A percentile compares a stretch with the other conserved stretches of the same genome.
Evolutionary conservation across 2,888 invertebrate genomes (phyloP).

Genomic region (Agonopterix arenella): DNA sequence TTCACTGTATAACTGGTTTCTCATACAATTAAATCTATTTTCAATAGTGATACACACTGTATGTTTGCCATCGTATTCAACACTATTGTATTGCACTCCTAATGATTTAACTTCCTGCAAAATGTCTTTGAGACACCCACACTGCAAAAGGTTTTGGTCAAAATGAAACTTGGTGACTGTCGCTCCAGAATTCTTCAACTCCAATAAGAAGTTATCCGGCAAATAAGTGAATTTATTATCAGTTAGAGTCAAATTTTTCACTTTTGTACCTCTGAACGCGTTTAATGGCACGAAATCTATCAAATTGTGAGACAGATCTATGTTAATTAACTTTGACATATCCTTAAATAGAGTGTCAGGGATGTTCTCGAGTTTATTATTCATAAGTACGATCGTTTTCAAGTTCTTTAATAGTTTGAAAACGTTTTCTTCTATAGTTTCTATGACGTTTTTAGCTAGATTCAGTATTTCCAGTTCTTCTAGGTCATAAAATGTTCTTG

Average conservation of each 20-base stretch:
- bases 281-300: constrained; percentile 43
- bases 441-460: constrained; percentile 41
- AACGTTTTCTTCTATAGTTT: constrained; percentile 32
- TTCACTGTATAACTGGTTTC: constrained; percentile 20
- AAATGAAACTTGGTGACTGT: constrained; percentile 46
- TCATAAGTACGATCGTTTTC: constrained; percentile 36
- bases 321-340: constrained; percentile 31
- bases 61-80: constrained; percentile 38
- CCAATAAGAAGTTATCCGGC: constrained; percentile 50
- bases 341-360: constrained; percentile 42
- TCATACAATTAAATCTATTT: constrained; percentile 39
- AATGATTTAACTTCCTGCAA: constrained; percentile 45
- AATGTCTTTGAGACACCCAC: constrained; percentile 48
- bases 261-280: constrained; percentile 39
- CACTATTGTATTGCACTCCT: constrained; percentile 39
- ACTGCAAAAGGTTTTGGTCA: constrained; percentile 62
- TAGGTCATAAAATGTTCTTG: constrained; percentile 30
- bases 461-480: constrained; percentile 43
- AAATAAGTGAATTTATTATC: constrained; percentile 52
- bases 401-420: constrained; percentile 42
- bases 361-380: constrained; percentile 40
- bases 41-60: constrained; percentile 46
- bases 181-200: constrained; percentile 46
- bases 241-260: constrained; percentile 50
- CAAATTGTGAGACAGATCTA: constrained; percentile 49